A percentile compares a stretch with the other conserved stretches of the same genome.
phyloP scores from a whole-genome alignment of 2,113 vertebrate species.

The Bolborhynchus lineola region DNA sequence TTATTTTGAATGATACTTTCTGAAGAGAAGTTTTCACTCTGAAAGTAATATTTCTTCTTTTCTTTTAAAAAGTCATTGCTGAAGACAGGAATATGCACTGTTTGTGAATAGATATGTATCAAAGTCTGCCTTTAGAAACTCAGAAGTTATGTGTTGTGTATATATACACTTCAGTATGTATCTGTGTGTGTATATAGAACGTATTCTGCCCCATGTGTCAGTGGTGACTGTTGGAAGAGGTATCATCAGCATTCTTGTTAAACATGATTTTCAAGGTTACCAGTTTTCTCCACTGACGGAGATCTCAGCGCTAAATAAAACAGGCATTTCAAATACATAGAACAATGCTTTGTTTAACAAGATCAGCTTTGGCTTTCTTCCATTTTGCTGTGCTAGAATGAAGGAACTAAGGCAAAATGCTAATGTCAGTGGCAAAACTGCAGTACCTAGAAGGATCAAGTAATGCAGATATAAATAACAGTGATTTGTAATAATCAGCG shows the following conservation, averaged over 20 bases:
- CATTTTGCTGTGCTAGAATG: neutral
- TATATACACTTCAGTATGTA: neutral
- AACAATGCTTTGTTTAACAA: neutral
- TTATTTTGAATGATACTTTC: neutral
- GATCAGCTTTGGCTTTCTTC: neutral
- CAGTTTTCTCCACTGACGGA: neutral
- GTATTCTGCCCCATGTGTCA: neutral
- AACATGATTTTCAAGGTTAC: neutral
- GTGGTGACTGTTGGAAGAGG: neutral
- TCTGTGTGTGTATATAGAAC: neutral
- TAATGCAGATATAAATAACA: neutral
- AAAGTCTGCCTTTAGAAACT: neutral
- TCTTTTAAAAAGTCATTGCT: neutral
- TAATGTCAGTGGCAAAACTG: neutral
- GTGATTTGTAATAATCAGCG: neutral
- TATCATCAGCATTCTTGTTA: neutral
- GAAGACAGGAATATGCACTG: neutral
- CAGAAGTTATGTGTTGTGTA: neutral
- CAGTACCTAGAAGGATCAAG: neutral
- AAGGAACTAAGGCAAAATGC: neutral
- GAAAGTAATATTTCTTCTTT: neutral
- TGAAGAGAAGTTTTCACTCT: neutral
- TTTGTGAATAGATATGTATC: neutral
- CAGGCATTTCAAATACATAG: neutral
- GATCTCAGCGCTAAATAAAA: neutral